Percentiles rank a stretch among this genome's conserved stretches.
Conservation (phyloP, 2,888 invertebrate species). For the Rambutsinella grinnellia region DNA sequence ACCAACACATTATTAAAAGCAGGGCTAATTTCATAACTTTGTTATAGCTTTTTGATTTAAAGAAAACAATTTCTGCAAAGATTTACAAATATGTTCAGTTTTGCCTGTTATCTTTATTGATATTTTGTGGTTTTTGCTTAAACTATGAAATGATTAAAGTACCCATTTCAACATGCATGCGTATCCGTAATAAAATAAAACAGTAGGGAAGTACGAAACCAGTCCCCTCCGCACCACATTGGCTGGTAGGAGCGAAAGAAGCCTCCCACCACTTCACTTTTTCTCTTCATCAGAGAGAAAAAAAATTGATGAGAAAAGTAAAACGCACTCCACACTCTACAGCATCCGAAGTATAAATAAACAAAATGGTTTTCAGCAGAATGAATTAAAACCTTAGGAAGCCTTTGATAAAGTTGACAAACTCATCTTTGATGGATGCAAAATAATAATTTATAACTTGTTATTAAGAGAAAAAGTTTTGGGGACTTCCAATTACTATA, state of each 20-base stretch:
- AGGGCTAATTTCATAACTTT: no score
- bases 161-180: background rate
- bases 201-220: slow-evolving; percentile 22
- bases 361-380: background rate
- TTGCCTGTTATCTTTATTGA: background rate
- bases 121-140: background rate
- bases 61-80: no score
- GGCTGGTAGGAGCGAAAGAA: slow-evolving; percentile 19
- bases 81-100: background rate
- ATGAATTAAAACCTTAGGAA: no score
- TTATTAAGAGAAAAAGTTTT: no score
- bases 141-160: background rate
- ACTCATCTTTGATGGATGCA: no score
- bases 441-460: no score
- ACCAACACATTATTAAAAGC: no score
- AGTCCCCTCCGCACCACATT: slow-evolving; percentile 43
- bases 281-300: background rate
- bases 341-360: no score
- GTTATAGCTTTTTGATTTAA: no score
- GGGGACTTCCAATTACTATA: no score
- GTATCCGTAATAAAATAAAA: background rate
- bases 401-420: no score
- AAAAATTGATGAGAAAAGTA: background rate
- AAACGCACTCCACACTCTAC: no score
- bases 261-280: slow-evolving; percentile 27